phyloP scores from a whole-genome alignment of 2,113 vertebrate genomes.

The Sander lucioperca region DNA sequence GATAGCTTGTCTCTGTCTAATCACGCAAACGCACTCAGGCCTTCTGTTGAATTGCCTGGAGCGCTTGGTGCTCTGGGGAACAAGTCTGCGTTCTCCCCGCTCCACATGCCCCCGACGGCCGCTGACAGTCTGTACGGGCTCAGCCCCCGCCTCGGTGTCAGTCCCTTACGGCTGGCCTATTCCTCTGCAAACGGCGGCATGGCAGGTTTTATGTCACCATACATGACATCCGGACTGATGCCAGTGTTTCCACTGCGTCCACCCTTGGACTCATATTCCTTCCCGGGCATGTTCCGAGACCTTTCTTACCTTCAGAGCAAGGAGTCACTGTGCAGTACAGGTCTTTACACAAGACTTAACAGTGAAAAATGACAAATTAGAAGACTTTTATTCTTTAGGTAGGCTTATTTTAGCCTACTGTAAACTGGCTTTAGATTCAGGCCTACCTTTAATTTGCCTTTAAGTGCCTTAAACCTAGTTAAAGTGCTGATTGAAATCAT shows the following conservation, averaged over 20 bases:
- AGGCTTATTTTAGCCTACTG: neutral
- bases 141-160: slow-evolving; percentile 84
- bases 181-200: slow-evolving; percentile 83
- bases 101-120: slow-evolving; percentile 76
- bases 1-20: slow-evolving; percentile 58
- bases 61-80: slow-evolving; percentile 74
- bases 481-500: neutral
- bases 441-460: neutral
- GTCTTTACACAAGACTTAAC: slow-evolving; percentile 79
- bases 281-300: slow-evolving; percentile 87
- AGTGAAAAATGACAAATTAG: slow-evolving; percentile 75
- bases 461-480: slow-evolving; percentile 25
- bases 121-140: slow-evolving; percentile 82
- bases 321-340: slow-evolving; percentile 77
- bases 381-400: neutral
- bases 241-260: slow-evolving; percentile 87
- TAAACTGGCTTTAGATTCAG: neutral
- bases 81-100: slow-evolving; percentile 89
- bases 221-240: slow-evolving; percentile 86
- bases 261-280: slow-evolving; percentile 83
- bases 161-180: slow-evolving; percentile 85
- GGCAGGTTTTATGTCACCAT: slow-evolving; percentile 86
- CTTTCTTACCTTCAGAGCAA: slow-evolving; percentile 85
- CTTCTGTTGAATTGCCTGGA: slow-evolving; percentile 73
- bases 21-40: slow-evolving; percentile 59